Evolutionary conservation across 2,113 vertebrate genomes (phyloP).

Genomic region (Heliornis fulica): DNA sequence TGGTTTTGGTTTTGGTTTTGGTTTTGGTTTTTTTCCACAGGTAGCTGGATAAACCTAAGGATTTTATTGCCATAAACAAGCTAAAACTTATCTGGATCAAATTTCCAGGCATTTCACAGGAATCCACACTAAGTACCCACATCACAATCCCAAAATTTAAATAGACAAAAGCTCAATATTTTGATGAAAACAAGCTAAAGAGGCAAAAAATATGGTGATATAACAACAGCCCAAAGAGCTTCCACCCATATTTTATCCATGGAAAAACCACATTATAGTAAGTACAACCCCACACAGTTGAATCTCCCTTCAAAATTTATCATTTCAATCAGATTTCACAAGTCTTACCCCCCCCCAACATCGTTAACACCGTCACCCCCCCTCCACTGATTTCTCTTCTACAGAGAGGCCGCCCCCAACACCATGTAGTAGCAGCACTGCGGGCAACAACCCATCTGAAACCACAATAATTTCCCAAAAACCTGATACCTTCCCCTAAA

Average conservation of each 20-base stretch:
- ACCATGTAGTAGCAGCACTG: accelerated
- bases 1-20: too few relatives aligned
- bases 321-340: not conserved
- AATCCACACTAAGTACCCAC: not conserved
- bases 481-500: not conserved
- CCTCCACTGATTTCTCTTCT: not conserved
- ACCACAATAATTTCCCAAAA: not conserved
- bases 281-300: too few relatives aligned
- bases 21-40: not conserved
- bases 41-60: not conserved
- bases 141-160: not conserved
- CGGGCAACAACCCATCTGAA: accelerated
- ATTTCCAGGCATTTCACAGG: not conserved
- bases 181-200: not conserved
- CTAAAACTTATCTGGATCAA: not conserved
- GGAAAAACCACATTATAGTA: not conserved
- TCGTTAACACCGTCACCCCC: too few relatives aligned
- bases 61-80: not conserved
- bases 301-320: not conserved
- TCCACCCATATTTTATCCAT: not conserved
- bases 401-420: too few relatives aligned
- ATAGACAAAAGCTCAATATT: not conserved
- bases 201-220: not conserved
- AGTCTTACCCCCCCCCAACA: too few relatives aligned
- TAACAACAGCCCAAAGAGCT: not conserved